phyloP scores from a whole-genome alignment of 2,888 invertebrate species.

The Drosophila setosimentum region DNA sequence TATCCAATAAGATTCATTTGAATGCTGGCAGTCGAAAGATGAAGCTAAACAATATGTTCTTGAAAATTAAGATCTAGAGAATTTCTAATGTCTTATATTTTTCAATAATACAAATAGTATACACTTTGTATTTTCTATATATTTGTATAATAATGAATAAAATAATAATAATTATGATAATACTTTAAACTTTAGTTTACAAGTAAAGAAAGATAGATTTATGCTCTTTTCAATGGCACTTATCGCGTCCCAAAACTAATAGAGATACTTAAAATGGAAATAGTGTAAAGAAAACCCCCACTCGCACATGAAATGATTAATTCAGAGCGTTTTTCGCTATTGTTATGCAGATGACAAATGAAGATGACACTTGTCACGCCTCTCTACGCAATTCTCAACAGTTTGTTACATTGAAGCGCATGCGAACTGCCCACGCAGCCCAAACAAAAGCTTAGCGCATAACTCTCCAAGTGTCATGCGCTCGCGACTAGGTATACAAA shows the following conservation, averaged over 20 bases:
- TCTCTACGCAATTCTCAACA: constrained; percentile 43
- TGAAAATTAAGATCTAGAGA: neutral
- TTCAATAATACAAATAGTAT: neutral
- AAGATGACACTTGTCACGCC: constrained; percentile 16
- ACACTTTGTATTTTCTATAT: neutral
- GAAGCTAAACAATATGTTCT: neutral
- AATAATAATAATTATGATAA: neutral
- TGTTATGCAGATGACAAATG: constrained; percentile 22
- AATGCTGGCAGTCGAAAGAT: neutral
- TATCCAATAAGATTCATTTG: neutral
- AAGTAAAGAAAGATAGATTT: neutral
- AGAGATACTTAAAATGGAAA: neutral
- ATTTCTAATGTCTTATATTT: neutral
- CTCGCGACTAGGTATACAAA: constrained; percentile 40
- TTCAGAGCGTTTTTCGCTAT: constrained; percentile 13
- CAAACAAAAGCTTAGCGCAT: constrained; percentile 58
- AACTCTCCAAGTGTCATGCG: constrained; percentile 66
- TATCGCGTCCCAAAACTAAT: neutral
- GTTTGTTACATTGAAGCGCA: constrained; percentile 49
- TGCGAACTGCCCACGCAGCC: constrained; percentile 39
- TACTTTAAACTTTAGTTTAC: neutral
- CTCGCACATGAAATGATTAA: constrained; percentile 12
- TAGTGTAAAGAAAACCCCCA: constrained; percentile 7
- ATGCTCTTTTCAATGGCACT: neutral
- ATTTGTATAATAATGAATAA: neutral